Evolutionary conservation across 2,113 vertebrate species (phyloP), one percentile per base, ranked within the genome.

Genomic region (Etia nguti): DNA sequence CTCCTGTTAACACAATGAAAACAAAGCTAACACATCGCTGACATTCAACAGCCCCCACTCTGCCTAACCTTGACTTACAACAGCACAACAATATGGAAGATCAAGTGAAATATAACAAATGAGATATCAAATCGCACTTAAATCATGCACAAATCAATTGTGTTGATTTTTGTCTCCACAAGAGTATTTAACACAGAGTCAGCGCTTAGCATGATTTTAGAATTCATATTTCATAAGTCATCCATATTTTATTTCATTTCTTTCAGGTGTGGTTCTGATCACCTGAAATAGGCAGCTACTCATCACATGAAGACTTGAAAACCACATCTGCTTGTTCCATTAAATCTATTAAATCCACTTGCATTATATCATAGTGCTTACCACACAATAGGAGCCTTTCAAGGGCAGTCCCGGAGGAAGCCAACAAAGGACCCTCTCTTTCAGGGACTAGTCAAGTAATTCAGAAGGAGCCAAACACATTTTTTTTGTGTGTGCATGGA

Each of bases 311-410:
- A 81, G 84, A 83, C 88, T 83, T 86, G 87, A 91, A 88, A 93
- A 91, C 80, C 86, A 87, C 79, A 92, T 93, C 93, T 94, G 91
- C 84, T 88, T 86, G 88, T 94, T 94, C 94, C 94, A 95, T 96
- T 95, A 95, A 95, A 95, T 95, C 90, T 95, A 95, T 95, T 95
- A 96, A 95, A 95, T 89, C 87, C 82, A 91, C 92, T 93, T 55
- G 89, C 93, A 95, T 96, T 94, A 95, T 96, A 95, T 96, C 93
- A 94, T 95, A 93, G 92, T 84, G 92, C 91, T 89, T 91, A 87
- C 89, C 85, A 87, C 93, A 95, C 91, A 95, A 96, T 96, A 89
- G 92, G 86, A 91, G 90, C 92, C 93, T 95, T 95, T 95, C 94
- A 95, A 95, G 92, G 94, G 89, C 93, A 93, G 92, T 90, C 93